These are phyloP conservation scores for Brachypodius melanocephalos DNA, from an alignment of 2,113 vertebrate genomes.

Conservation along the genomic window DNA sequence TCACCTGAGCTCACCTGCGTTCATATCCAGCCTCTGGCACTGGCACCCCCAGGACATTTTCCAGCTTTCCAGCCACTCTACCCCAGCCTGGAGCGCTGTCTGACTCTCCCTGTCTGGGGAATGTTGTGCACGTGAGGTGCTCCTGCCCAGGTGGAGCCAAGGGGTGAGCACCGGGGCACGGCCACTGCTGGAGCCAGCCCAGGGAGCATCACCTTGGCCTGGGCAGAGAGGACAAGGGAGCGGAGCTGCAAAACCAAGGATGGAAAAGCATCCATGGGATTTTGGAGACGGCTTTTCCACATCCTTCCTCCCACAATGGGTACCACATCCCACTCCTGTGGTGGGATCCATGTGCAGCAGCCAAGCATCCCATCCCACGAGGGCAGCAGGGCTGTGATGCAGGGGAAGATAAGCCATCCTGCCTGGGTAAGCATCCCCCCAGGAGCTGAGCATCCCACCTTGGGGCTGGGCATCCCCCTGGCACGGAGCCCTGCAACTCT, in stretches of 20 bases:
- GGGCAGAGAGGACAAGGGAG: not conserved
- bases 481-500: not conserved
- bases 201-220: not conserved
- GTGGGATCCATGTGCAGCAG: not conserved
- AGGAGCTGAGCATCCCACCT: not conserved
- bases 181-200: rapidly evolving
- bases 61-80: not conserved
- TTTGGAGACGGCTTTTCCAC: not conserved
- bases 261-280: not conserved
- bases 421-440: not conserved
- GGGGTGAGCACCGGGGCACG: rapidly evolving
- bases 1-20: not conserved
- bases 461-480: not conserved
- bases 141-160: not conserved
- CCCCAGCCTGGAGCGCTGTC: not conserved
- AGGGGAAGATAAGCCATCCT: not conserved
- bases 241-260: not conserved
- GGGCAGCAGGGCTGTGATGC: not conserved
- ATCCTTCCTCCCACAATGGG: rapidly evolving
- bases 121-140: not conserved
- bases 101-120: not conserved
- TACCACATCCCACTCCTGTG: not conserved
- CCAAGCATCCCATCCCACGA: not conserved
- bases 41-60: not conserved
- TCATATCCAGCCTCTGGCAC: no score